These are phyloP conservation scores for Chrysaora quinquecirrha DNA, from an alignment of 30 jellyfish, hydroid and myxozoan species.

Conservation along the genomic window DNA sequence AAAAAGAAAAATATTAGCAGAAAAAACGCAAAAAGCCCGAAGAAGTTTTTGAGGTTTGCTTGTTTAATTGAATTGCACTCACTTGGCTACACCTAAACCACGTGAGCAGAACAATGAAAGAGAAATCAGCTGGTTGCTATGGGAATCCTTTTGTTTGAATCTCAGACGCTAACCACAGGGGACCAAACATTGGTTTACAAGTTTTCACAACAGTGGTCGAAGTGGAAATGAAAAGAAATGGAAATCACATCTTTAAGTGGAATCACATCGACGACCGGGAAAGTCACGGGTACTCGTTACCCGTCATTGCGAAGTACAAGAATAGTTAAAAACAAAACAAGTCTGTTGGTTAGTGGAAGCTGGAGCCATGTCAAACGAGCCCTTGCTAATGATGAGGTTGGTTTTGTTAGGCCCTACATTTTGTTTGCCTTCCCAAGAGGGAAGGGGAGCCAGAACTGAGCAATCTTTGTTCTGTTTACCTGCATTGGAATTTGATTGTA, in stretches of 20 bases:
- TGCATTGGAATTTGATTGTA: too few species aligned
- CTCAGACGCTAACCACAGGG: constrained; percentile 51
- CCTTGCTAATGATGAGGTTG: constrained; percentile 62
- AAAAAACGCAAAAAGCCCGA: too few species aligned
- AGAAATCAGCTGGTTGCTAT: constrained; percentile 53
- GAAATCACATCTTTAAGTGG: constrained; percentile 8
- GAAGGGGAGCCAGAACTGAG: too few species aligned
- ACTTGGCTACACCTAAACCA: too few species aligned
- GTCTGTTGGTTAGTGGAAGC: constrained; percentile 52
- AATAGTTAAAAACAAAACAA: not conserved
- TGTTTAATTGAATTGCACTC: too few species aligned
- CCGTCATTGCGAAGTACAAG: constrained; percentile 67
- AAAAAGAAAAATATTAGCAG: too few species aligned
- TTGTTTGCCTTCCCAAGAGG: not conserved
- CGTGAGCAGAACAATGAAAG: constrained; percentile 32
- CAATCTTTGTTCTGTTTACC: too few species aligned
- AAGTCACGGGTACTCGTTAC: constrained; percentile 42
- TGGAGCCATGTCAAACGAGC: constrained; percentile 74
- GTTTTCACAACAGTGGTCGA: not conserved
- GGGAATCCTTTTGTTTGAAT: constrained; percentile 49
- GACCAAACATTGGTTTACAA: constrained; percentile 7
- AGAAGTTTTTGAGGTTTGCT: too few species aligned
- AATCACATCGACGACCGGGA: constrained; percentile 47
- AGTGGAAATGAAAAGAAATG: not conserved
- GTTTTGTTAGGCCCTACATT: not conserved